Base-by-base conservation (phyloP, 2,888 invertebrate species). In the Beris morrisii region DNA sequence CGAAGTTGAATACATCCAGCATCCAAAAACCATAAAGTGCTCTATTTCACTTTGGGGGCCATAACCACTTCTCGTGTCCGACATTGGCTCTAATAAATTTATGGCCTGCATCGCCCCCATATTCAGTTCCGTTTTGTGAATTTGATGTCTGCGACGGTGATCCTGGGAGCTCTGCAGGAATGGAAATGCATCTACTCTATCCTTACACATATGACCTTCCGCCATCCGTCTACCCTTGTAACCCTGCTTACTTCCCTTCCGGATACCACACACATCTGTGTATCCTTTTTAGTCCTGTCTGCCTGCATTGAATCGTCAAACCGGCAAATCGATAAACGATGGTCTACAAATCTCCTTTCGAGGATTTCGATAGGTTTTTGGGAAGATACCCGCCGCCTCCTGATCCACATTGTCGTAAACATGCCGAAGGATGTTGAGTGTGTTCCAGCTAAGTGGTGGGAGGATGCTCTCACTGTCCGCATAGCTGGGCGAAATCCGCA, bases 241-340 rank as follows among this genome's bases (percentile, higher is more conserved):
- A 3, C 38, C 38, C 5, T 38, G 38, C 38, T 38, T 9, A 3
- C 38, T 38, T 5, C 22, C 22, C 22, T 22, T 38, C 38, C 38
- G 38, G 38, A 38, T 9, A 38, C 38, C 38, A 9, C 9, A 38
- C 38, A 38, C 38, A 38, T 38, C 9, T 38, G 7, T 38, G 38
- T 38, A 38, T 38, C 38, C 38, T 38, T 38, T 38, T 22, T 38
- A 5, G 38, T 38, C 38, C 50, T 59, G 59, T 59, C 48, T 46
- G 59, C 48, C 48, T 48, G 38, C 31, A 48, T 3, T 48, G 48
- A 59, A 59, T 15, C 31, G n/a, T 32, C 48, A 59, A 58, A 12
- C 48, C 48, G 59, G 59, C 48, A 59, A 59, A 59, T 59, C 59
- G 59, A 59, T 59, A 50, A 59, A 45, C 38, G 59, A 59, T 59